Evolutionary conservation across 2,888 invertebrate species (phyloP).

Genomic region (Lycophotia porphyrea): DNA sequence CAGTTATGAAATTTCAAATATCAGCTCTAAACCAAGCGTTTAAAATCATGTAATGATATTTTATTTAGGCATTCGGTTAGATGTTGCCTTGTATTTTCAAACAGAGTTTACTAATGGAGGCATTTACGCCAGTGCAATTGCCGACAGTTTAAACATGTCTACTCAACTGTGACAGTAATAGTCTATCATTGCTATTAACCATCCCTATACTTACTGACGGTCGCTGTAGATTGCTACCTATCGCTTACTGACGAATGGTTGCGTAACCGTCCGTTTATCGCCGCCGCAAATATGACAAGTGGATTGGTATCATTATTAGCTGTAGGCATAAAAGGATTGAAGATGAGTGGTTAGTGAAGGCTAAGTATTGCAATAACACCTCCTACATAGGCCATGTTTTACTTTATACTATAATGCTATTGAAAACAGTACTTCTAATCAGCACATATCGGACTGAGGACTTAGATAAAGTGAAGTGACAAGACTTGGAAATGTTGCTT

Average conservation of each 20-base stretch:
- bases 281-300: conserved; percentile 37
- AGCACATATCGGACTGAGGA: neutral
- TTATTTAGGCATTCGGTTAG: neutral
- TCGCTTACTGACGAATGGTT: conserved; percentile 19
- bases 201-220: conserved; percentile 16
- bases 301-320: conserved; percentile 33
- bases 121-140: neutral
- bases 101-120: neutral
- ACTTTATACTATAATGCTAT: neutral
- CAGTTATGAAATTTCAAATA: too few species aligned
- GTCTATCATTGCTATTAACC: conserved; percentile 27
- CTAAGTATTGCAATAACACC: neutral
- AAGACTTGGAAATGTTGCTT: neutral
- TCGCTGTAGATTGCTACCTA: conserved; percentile 18
- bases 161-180: conserved; percentile 50
- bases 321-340: conserved; percentile 2
- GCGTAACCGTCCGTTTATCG: conserved; percentile 17
- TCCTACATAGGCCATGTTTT: neutral
- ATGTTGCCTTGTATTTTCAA: neutral
- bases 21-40: too few species aligned
- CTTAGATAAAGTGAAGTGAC: neutral
- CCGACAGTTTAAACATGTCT: conserved; percentile 16
- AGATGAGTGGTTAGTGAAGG: neutral
- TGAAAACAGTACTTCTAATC: neutral
- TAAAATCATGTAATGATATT: too few species aligned